A percentile compares a stretch with the other conserved stretches of the same genome.
These are phyloP conservation scores for Sinotaia quadrata DNA, from an alignment of 2,888 invertebrate genomes.

Conservation along the genomic window DNA sequence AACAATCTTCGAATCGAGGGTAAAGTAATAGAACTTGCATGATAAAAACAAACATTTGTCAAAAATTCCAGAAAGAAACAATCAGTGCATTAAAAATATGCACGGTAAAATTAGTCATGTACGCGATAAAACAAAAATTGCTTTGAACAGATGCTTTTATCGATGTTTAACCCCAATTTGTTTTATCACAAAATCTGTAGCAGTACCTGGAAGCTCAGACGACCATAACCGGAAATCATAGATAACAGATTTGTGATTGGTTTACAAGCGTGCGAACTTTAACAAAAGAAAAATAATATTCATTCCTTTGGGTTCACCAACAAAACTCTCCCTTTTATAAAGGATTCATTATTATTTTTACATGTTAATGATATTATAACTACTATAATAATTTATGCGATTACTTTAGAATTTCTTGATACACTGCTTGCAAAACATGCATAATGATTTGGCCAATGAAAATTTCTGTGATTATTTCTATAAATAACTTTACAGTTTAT, in stretches of 20 bases:
- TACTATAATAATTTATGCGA: no score
- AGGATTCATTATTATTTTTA: no score
- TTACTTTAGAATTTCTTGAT: no score
- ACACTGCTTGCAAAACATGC: neutral
- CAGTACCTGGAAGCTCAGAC: neutral
- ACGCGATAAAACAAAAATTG: neutral
- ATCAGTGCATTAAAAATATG: neutral
- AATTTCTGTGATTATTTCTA: no score
- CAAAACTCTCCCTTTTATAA: no score
- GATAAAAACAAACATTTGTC: no score
- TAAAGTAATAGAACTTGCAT: no score
- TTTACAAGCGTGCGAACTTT: neutral
- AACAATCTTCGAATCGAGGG: no score
- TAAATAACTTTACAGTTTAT: no score
- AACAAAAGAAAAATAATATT: neutral
- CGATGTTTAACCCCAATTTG: neutral
- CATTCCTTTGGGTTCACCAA: no score
- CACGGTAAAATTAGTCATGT: neutral
- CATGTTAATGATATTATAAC: no score
- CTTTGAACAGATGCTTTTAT: neutral
- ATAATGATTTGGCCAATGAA: neutral
- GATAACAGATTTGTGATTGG: neutral
- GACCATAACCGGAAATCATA: constrained; percentile 14
- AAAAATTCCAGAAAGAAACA: neutral
- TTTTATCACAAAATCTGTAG: no score